Base-by-base conservation (phyloP, 37 sponge, comb jelly and placozoan species). In the Hormiphora californensis region DNA sequence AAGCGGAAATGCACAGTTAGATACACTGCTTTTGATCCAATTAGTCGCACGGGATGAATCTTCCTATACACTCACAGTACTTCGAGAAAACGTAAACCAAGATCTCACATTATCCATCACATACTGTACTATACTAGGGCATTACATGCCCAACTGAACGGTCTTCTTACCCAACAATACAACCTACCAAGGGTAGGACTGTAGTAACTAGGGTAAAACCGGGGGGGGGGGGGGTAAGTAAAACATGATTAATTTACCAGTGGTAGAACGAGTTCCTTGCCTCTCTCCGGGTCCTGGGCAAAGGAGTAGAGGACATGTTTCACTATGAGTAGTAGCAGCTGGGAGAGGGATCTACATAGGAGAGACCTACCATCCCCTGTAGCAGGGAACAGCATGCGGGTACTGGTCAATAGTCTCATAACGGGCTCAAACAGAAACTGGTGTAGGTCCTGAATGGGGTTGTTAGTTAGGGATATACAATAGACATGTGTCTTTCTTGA, bases 251-350 rank as follows among this genome's bases (percentile, higher is more conserved):
- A n/a, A n/a, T n/a, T 49, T 65, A 65, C 81, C 81, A 73, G 46
- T 28, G 81, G 81, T 1, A 73, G 44, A 40, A 73, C 81, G 23
- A 73, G 81, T 1, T 43, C 21, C 23, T 73, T 73, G 12, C 46
- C 81, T 43, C 46, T 36, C 25, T 73, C 81, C 5, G 81, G 81
- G 23, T 73, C 81, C 46, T 73, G 81, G 38, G 43, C 25, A 28
- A 36, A 36, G 46, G 81, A 73, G 46, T 33, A 73, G 46, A 43
- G 81, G 22, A 73, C 81, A 17, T 73, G 81, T 73, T 73, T 73
- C 11, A 73, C 81, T 43, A 73, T 73, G 36, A 43, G 35, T 23
- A 73, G 46, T 1, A 73, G 81, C 28, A 73, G 81, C 9, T 19
- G 1, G 38, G 81, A 73, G 12, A 73, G 81, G 23, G 81, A 33